Evolutionary conservation across 1,140 invertebrate genomes (phyloP), one percentile per base, ranked within the genome.

Genomic region (Drosophila lacteicornis): DNA sequence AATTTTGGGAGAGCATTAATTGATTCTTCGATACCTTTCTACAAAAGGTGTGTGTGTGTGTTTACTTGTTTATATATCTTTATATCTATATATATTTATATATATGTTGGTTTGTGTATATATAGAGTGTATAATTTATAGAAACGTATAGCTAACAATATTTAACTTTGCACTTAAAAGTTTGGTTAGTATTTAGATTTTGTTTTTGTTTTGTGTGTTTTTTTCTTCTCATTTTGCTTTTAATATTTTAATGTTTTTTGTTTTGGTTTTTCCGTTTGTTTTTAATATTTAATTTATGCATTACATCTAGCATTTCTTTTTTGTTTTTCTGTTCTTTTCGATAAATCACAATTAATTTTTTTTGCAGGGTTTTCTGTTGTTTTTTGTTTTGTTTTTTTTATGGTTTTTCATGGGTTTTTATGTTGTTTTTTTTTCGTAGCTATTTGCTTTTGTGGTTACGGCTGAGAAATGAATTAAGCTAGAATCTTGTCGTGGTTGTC

Each of bases 91-190:
- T 67, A 67, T 36, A 60, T 65, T 30, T 30, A 33, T 53, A 30
- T 59, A 22, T 59, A 38, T 77, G 17, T 51, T 25, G 13, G 56
- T 25, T 71, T 6, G 75, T 75, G 47, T 75, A 55, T 47, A 42
- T 62, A 49, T 38, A 46, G n/a, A 65, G 27, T 70, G 62, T 80
- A 60, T 75, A 77, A 49, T 85, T 46, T 71, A 70, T 49, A 67
- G 51, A 74, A 57, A 43, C 67, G 42, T 77, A 79, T 75, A 56
- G 62, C 83, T 88, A 85, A 79, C 80, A 80, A 82, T 79, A 90
- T 88, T 85, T 88, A 88, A 88, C 85, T 79, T 85, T 85, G 79
- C 81, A 90, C 85, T 90, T 88, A 90, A 85, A 82, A 88, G 77
- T 80, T 56, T 19, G 70, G 77, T 88, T 88, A 85, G 82, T 69